A percentile compares a stretch with the other conserved stretches of the same genome.
Conservation (phyloP, 2,113 vertebrate species). For the Entosphenus tridentatus region DNA sequence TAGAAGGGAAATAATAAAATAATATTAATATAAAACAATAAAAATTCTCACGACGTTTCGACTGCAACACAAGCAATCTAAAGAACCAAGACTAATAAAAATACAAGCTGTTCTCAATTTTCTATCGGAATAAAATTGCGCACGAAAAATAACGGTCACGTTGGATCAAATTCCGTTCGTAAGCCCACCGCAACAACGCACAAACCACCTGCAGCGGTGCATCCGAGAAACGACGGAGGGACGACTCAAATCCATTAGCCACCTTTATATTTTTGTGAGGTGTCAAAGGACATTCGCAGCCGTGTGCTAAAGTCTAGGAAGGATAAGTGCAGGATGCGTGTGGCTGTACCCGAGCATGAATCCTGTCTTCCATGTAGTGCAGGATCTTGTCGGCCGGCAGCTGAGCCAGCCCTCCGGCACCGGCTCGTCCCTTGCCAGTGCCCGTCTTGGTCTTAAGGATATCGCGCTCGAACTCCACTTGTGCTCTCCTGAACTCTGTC, state of each 20-base stretch:
- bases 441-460: conserved; percentile 15
- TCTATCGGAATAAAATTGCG: too few relatives aligned
- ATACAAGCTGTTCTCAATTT: too few relatives aligned
- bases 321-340: background rate
- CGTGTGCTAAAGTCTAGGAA: too few relatives aligned
- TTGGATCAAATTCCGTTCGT: background rate
- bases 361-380: conserved; percentile 29
- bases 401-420: conserved; percentile 13
- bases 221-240: background rate
- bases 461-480: conserved; percentile 28
- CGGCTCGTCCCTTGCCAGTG: conserved; percentile 20
- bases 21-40: too few relatives aligned
- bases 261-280: conserved; percentile 4
- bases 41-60: too few relatives aligned
- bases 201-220: background rate
- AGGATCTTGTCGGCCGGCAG: conserved; percentile 23
- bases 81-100: too few relatives aligned
- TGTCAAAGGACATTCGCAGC: background rate
- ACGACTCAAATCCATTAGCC: background rate
- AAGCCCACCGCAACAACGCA: background rate
- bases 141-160: too few relatives aligned
- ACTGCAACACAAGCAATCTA: too few relatives aligned
- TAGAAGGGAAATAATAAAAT: too few relatives aligned
- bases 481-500: conserved; percentile 21
- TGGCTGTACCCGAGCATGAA: conserved; percentile 24